Evolutionary conservation across 2,113 vertebrate species (phyloP).

Genomic region (Crotalus tigris): DNA sequence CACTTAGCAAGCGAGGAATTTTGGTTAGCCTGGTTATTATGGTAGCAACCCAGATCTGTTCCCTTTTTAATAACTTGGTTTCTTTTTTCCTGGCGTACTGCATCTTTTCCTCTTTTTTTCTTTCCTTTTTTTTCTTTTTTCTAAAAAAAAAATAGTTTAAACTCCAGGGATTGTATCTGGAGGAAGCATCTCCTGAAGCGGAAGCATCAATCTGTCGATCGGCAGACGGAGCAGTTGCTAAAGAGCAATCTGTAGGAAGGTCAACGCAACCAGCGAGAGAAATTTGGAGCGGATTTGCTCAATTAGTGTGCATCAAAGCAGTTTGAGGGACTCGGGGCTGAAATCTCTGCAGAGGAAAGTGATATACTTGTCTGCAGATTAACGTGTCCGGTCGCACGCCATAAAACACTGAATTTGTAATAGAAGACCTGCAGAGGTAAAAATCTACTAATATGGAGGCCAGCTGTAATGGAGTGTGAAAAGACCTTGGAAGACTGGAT

Average conservation of each 20-base stretch:
- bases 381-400: not conserved
- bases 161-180: constrained; percentile 1
- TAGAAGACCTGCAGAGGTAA: not conserved
- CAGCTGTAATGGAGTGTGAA: not conserved
- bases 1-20: not conserved
- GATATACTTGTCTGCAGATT: no score
- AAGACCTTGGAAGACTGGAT: not conserved
- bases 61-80: not conserved
- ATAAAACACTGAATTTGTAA: not conserved
- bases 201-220: constrained; percentile 15
- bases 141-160: not conserved
- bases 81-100: not conserved
- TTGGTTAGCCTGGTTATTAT: not conserved
- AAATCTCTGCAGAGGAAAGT: not conserved
- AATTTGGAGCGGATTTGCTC: not conserved
- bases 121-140: not conserved
- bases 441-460: not conserved
- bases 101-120: not conserved
- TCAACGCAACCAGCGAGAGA: not conserved
- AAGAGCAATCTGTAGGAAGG: constrained; percentile 28
- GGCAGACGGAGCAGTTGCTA: constrained; percentile 13
- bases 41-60: not conserved
- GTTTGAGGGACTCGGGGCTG: not conserved
- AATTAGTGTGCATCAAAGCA: not conserved
- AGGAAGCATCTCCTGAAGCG: constrained; percentile 19